phyloP scores from a whole-genome alignment of 2,797 vertebrate species.

The Clarias pachynema region DNA sequence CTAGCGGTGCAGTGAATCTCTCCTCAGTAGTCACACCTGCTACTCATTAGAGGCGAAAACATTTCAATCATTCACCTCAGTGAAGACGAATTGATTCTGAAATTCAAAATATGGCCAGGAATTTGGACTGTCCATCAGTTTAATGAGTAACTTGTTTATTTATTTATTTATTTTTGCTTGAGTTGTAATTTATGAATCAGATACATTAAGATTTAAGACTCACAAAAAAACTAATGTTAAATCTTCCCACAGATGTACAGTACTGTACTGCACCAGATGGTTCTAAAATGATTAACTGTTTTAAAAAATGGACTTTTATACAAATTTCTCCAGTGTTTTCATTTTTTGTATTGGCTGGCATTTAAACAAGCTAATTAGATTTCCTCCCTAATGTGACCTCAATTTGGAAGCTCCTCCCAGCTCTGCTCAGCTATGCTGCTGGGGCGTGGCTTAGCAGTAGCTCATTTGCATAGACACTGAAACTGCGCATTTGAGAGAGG shows the following conservation, averaged over 20 bases:
- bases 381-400: too few species aligned
- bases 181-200: background rate
- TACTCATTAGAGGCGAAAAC: conserved; percentile 59
- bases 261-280: background rate
- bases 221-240: background rate
- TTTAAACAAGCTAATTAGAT: too few species aligned
- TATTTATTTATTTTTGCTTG: background rate
- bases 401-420: too few species aligned
- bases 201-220: background rate
- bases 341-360: too few species aligned
- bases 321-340: too few species aligned
- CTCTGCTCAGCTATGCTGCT: too few species aligned
- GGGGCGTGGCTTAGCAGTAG: too few species aligned
- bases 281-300: background rate
- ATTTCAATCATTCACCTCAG: conserved; percentile 57
- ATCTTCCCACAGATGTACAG: background rate
- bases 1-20: conserved; percentile 37
- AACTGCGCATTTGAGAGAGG: too few species aligned
- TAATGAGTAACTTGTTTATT: background rate
- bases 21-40: conserved; percentile 60
- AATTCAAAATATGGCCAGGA: background rate
- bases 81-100: conserved; percentile 62
- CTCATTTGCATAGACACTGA: too few species aligned
- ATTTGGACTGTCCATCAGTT: background rate
- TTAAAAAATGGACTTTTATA: too few species aligned